Percentiles rank a stretch among this genome's conserved stretches.
Evolutionary conservation across 2,113 vertebrate genomes (phyloP).

Genomic region (Odobenus rosmarus): DNA sequence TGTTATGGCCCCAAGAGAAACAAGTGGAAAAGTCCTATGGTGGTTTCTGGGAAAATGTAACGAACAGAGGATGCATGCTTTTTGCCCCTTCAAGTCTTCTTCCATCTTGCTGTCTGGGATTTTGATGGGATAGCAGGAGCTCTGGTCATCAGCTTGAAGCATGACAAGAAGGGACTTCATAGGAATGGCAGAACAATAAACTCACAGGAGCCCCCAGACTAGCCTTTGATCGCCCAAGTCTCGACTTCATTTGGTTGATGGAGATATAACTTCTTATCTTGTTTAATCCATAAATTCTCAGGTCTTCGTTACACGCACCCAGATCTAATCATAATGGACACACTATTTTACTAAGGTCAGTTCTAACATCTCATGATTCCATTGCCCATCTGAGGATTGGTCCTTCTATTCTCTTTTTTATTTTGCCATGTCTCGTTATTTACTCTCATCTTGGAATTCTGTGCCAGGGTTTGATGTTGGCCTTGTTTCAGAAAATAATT

Average conservation of each 20-base stretch:
- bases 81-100: background rate
- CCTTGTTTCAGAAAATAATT: conserved; percentile 31
- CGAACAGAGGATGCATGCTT: background rate
- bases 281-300: background rate
- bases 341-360: background rate
- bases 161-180: background rate
- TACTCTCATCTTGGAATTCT: background rate
- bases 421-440: background rate
- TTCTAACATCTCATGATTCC: background rate
- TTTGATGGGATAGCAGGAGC: background rate
- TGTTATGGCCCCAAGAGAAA: background rate
- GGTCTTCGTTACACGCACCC: background rate
- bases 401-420: background rate
- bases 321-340: background rate
- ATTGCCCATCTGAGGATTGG: background rate
- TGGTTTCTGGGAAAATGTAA: background rate
- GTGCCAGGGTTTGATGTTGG: background rate
- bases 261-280: background rate
- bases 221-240: background rate
- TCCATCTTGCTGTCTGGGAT: background rate
- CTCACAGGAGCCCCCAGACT: background rate
- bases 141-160: background rate
- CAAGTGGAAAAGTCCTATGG: background rate
- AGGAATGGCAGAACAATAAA: background rate
- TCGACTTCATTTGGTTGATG: background rate